phyloP scores from a whole-genome alignment of 2,888 invertebrate species.

The Campopleginae sp. region DNA sequence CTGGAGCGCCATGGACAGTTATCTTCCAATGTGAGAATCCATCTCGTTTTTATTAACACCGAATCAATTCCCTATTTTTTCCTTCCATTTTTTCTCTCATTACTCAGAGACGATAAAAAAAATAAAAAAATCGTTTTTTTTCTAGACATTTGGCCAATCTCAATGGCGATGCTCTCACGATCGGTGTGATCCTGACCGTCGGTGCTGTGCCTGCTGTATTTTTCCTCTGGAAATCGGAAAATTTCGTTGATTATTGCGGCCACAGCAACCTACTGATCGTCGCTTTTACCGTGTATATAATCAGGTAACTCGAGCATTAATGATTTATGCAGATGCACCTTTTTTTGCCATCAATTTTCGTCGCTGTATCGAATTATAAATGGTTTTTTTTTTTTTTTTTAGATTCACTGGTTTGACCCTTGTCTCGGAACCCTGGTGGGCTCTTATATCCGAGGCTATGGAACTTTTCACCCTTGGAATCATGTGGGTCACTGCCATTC shows the following conservation, averaged over 20 bases:
- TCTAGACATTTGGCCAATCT: constrained; percentile 87
- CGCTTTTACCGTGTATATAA: constrained; percentile 92
- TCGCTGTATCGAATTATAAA: not conserved
- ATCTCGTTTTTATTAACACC: not conserved
- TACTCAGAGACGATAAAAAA: not conserved
- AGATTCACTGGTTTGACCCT: constrained; percentile 80
- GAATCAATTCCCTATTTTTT: not conserved
- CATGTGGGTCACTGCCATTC: constrained; percentile 92
- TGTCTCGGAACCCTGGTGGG: constrained; percentile 86
- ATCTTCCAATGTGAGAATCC: constrained; percentile 87
- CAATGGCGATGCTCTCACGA: constrained; percentile 86
- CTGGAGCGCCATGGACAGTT: constrained; percentile 93
- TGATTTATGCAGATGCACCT: not conserved
- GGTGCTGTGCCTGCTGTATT: constrained; percentile 90
- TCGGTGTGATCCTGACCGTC: constrained; percentile 88
- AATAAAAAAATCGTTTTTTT: constrained; percentile 69
- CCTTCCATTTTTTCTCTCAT: not conserved
- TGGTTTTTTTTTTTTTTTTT: not conserved
- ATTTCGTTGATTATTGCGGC: constrained; percentile 93
- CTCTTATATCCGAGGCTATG: constrained; percentile 89
- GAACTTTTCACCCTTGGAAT: constrained; percentile 92
- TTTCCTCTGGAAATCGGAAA: constrained; percentile 91
- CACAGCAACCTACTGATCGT: constrained; percentile 93
- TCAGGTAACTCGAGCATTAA: constrained; percentile 85
- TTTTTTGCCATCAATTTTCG: not conserved